These are phyloP conservation scores for Leucophenga varia DNA, from an alignment of 1,140 invertebrate genomes.

Conservation along the genomic window DNA sequence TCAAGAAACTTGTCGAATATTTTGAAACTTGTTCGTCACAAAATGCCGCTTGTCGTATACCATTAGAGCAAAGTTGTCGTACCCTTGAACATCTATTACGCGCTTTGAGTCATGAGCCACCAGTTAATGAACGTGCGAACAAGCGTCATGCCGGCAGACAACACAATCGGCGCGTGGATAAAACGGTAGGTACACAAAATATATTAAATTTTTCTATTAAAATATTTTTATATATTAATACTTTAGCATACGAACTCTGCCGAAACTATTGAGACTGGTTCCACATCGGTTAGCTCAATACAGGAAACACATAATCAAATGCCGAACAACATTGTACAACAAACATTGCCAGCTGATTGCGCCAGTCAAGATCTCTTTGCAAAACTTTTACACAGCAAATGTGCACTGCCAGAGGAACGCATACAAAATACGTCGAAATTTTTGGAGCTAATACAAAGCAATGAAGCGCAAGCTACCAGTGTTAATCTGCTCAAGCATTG, in stretches of 20 bases:
- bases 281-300: slow-evolving; percentile 32
- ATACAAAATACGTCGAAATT: slow-evolving; percentile 20
- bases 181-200: too few relatives aligned
- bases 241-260: slow-evolving; percentile 31
- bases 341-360: slow-evolving; percentile 28
- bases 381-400: slow-evolving; percentile 36
- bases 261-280: slow-evolving; percentile 37
- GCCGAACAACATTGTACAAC: slow-evolving; percentile 14
- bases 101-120: slow-evolving; percentile 28
- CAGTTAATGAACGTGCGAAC: slow-evolving; percentile 23
- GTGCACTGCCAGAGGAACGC: slow-evolving; percentile 21
- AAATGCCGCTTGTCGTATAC: too few relatives aligned
- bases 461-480: slow-evolving; percentile 44
- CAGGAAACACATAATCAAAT: slow-evolving; percentile 26
- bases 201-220: not conserved
- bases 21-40: slow-evolving; percentile 53
- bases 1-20: slow-evolving; percentile 50
- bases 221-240: not conserved
- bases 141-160: slow-evolving; percentile 25
- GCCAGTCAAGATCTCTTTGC: slow-evolving; percentile 44
- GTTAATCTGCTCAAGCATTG: slow-evolving; percentile 52
- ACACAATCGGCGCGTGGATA: slow-evolving; percentile 23
- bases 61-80: too few relatives aligned
- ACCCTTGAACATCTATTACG: slow-evolving; percentile 58
- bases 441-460: slow-evolving; percentile 32